A percentile compares a stretch with the other conserved stretches of the same genome.
These are phyloP conservation scores for Bemisia tabaci DNA, from an alignment of 1,140 invertebrate species.

Conservation along the genomic window DNA sequence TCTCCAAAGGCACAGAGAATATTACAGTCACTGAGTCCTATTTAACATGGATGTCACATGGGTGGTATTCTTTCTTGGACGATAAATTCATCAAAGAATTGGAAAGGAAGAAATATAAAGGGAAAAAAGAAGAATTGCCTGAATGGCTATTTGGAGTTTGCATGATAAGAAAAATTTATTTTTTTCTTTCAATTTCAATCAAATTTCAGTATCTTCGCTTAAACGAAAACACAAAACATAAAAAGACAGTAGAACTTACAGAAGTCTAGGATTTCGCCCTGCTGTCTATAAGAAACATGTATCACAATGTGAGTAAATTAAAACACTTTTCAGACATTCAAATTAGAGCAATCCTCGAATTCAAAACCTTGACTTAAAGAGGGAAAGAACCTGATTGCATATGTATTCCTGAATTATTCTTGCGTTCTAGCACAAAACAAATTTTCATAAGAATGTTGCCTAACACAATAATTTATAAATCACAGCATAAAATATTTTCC, in stretches of 20 bases:
- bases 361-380: too few species aligned
- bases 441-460: background rate
- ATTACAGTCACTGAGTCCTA: too few species aligned
- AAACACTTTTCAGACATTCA: background rate
- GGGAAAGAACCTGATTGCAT: too few species aligned
- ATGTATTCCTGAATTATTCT: too few species aligned
- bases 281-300: background rate
- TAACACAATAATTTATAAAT: too few species aligned
- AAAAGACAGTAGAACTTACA: background rate
- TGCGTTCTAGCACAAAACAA: too few species aligned
- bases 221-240: background rate
- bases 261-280: background rate
- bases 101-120: too few species aligned
- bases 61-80: too few species aligned
- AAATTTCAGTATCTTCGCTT: background rate
- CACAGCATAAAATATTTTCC: background rate
- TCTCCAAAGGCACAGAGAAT: too few species aligned
- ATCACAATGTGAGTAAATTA: background rate
- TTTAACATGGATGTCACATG: too few species aligned
- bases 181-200: background rate
- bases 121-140: too few species aligned
- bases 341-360: background rate
- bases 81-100: too few species aligned
- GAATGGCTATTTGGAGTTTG: background rate
- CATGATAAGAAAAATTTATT: background rate